Conservation (phyloP, 2,888 invertebrate species). For the Alviniconcha strummeri region DNA sequence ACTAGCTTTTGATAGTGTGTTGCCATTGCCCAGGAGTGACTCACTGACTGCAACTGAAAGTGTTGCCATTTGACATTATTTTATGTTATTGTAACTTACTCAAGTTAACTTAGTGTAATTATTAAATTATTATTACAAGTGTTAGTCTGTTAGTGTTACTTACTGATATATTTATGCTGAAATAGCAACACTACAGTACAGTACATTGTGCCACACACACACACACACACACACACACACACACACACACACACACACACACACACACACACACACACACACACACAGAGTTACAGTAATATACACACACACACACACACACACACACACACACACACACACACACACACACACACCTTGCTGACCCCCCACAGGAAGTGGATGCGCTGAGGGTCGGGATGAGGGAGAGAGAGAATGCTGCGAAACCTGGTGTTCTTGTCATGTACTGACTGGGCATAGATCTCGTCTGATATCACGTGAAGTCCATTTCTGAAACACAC, state of each 20-base stretch:
- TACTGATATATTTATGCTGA: too few species aligned
- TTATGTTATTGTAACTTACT: too few species aligned
- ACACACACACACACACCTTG: slow-evolving; percentile 50
- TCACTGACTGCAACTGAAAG: too few species aligned
- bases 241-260: background rate
- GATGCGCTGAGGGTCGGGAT: slow-evolving; percentile 54
- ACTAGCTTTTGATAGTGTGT: too few species aligned
- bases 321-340: slow-evolving; percentile 5
- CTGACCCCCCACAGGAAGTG: slow-evolving; percentile 67
- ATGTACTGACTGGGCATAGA: slow-evolving; percentile 58
- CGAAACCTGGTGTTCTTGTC: slow-evolving; percentile 43
- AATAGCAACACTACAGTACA: too few species aligned
- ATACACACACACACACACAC: background rate
- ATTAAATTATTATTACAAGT: too few species aligned
- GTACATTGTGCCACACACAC: background rate
- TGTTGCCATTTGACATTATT: too few species aligned
- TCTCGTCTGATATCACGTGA: slow-evolving; percentile 60
- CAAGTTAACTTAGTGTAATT: too few species aligned
- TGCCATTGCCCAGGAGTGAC: too few species aligned
- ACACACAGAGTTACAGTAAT: background rate
- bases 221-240: background rate
- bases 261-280: slow-evolving; percentile 12
- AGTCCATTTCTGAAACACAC: slow-evolving; percentile 46
- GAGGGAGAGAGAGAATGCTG: slow-evolving; percentile 53
- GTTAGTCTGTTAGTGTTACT: too few species aligned